Percentiles rank a stretch among this genome's conserved stretches.
Conservation (phyloP, 2,113 vertebrate genomes). For the Ibidorhyncha struthersii region DNA sequence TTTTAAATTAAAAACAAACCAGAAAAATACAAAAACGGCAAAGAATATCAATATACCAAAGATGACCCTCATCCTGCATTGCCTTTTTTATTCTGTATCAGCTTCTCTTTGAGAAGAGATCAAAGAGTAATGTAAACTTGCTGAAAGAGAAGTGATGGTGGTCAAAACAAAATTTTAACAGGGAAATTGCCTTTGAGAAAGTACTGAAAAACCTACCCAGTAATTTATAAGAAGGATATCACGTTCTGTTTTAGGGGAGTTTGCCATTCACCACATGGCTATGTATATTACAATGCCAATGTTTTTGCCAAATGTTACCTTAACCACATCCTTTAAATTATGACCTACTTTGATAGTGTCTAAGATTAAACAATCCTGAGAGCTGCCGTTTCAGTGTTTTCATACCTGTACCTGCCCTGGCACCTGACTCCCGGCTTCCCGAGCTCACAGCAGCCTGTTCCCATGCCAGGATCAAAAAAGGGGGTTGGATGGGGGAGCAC, state of each 20-base stretch:
- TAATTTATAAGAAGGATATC: neutral
- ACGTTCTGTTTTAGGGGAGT: neutral
- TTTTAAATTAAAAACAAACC: neutral
- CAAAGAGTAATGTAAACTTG: neutral
- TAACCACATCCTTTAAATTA: neutral
- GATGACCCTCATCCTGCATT: neutral
- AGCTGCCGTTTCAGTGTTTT: rapidly evolving
- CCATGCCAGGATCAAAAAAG: neutral
- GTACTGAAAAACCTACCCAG: neutral
- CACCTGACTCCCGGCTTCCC: neutral
- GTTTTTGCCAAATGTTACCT: neutral
- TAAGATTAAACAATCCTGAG: neutral
- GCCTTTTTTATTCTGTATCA: neutral
- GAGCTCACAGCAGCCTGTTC: neutral
- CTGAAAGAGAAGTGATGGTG: neutral
- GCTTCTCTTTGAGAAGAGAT: neutral
- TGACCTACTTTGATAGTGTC: rapidly evolving
- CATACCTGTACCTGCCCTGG: rapidly evolving
- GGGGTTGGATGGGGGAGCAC: rapidly evolving
- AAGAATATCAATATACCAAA: neutral
- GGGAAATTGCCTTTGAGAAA: neutral
- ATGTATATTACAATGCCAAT: rapidly evolving
- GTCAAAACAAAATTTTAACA: neutral
- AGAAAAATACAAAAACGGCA: neutral
- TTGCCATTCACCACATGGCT: neutral